phyloP scores from a whole-genome alignment of 2,888 invertebrate species.

The Tryphoninae sp. region DNA sequence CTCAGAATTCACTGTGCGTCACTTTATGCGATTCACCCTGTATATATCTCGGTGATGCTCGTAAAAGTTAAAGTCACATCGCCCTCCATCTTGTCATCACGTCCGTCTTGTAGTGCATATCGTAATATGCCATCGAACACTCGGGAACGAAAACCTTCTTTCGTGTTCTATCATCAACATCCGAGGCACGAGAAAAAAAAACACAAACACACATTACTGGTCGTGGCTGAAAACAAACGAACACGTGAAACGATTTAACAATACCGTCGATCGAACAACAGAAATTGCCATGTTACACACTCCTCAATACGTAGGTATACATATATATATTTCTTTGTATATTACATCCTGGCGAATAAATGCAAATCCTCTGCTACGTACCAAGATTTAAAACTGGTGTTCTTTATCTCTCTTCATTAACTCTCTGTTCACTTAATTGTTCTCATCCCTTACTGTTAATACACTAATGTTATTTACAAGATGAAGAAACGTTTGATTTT shows the following conservation, averaged over 20 bases:
- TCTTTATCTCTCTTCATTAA: not conserved
- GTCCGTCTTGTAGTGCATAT: too few species aligned
- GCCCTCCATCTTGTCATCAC: too few species aligned
- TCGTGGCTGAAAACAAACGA: not conserved
- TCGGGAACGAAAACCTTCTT: too few species aligned
- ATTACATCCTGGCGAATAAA: constrained; percentile 69
- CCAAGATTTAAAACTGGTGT: constrained; percentile 47
- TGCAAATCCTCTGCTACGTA: constrained; percentile 65
- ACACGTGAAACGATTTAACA: constrained; percentile 25
- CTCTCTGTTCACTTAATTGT: not conserved
- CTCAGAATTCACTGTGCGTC: too few species aligned
- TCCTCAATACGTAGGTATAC: constrained; percentile 43
- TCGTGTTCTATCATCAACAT: too few species aligned
- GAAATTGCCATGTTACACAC: constrained; percentile 60
- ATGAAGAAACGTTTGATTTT: too few species aligned
- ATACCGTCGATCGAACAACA: constrained; percentile 26
- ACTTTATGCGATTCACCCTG: too few species aligned
- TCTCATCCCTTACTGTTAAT: not conserved
- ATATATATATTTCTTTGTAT: constrained; percentile 70
- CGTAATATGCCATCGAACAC: too few species aligned
- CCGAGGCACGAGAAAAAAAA: too few species aligned
- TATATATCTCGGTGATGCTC: too few species aligned
- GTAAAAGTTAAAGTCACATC: too few species aligned
- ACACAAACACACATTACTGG: too few species aligned
- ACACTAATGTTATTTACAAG: not conserved